Percentiles rank a stretch among this genome's conserved stretches.
Conservation (phyloP, 2,113 vertebrate genomes). For the Charina bottae region DNA sequence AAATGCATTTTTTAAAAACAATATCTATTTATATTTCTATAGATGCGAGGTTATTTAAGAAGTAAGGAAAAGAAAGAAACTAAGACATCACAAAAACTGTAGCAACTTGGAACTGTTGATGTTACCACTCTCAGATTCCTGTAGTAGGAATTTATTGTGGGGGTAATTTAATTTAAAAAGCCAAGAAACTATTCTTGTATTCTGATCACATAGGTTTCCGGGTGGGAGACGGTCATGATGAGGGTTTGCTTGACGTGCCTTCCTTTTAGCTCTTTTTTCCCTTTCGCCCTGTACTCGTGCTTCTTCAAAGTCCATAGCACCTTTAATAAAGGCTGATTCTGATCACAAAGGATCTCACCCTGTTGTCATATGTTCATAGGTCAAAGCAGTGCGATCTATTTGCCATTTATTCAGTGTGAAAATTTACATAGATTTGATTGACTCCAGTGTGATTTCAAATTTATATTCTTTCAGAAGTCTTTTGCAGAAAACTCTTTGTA, state of each 20-base stretch:
- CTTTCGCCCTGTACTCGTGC: too few relatives aligned
- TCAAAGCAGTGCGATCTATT: not conserved
- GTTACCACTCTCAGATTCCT: not conserved
- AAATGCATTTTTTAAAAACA: slow-evolving; percentile 1
- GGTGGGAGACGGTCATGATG: too few relatives aligned
- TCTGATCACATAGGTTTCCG: not conserved
- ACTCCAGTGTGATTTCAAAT: not conserved
- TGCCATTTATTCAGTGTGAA: not conserved
- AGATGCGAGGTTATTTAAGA: not conserved
- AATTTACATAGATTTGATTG: not conserved
- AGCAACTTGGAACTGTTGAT: not conserved
- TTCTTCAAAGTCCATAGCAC: too few relatives aligned
- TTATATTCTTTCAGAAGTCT: not conserved
- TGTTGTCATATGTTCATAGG: not conserved
- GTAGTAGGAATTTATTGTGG: not conserved
- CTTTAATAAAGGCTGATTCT: too few relatives aligned
- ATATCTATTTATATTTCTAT: not conserved
- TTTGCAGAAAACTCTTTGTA: not conserved
- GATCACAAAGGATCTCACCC: not conserved
- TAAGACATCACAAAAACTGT: not conserved
- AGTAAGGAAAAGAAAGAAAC: not conserved
- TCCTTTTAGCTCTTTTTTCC: too few relatives aligned
- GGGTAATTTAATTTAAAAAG: not conserved
- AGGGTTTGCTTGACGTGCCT: too few relatives aligned
- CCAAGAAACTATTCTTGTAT: not conserved